Evolutionary conservation across 2,888 invertebrate genomes (phyloP).

Genomic region (Epistrophe grossulariae): DNA sequence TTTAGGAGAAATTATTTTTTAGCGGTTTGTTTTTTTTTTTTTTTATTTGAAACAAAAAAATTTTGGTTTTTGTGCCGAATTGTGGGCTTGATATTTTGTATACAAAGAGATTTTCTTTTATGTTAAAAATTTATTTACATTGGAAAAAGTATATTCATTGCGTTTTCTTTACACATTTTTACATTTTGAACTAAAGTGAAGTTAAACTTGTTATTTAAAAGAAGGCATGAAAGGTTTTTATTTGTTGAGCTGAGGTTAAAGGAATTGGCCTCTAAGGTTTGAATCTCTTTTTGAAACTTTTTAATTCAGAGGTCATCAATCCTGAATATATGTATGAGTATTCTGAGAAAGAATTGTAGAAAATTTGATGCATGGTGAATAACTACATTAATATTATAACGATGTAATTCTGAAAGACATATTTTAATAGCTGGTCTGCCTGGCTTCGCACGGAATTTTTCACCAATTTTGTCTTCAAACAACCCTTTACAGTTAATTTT

Average conservation of each 20-base stretch:
- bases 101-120: conserved; percentile 6
- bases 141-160: conserved; percentile 9
- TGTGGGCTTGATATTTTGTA: conserved; percentile 15
- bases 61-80: conserved; percentile 8
- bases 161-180: background rate
- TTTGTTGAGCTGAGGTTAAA: background rate
- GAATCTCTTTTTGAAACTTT: background rate
- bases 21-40: background rate
- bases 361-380: background rate
- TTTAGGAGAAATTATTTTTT: conserved; percentile 12
- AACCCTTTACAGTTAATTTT: too few species aligned
- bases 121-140: conserved; percentile 17
- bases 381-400: background rate
- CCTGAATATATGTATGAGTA: background rate
- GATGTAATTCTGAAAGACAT: background rate
- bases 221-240: background rate
- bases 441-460: too few species aligned
- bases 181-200: background rate
- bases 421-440: too few species aligned
- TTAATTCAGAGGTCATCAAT: conserved; percentile 10
- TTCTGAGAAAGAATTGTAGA: background rate
- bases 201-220: conserved; percentile 9
- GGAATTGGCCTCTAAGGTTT: background rate
- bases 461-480: too few species aligned
- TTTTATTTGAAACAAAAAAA: conserved; percentile 27